Evolutionary conservation across 1,140 invertebrate species (phyloP), one percentile per base, ranked within the genome.

Genomic region (Eulimnadia texana): DNA sequence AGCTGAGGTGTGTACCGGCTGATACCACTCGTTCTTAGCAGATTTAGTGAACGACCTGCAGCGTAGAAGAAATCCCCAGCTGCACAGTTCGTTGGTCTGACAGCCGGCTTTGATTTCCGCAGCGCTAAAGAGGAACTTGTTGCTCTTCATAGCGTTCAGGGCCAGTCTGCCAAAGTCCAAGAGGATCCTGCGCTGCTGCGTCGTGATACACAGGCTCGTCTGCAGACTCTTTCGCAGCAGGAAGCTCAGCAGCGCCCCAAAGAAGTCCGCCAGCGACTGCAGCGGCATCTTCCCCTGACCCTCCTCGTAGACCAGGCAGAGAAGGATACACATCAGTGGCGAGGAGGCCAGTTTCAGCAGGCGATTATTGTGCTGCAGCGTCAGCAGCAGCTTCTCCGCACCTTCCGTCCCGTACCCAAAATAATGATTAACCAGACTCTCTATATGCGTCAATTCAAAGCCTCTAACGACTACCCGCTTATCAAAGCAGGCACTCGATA

Each of bases 251-350:
- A 68, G 62, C 19, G 51, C 58, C 11, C 60, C 53, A 49, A 64
- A 67, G 20, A 68, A 63, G n/a, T 67, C 66, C 9, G 66, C 64
- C 50, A 64, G 62, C 10, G 66, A 65, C 23, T 54, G 50, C 22
- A 64, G 66, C 53, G 65, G 29, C 51, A 52, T 28, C 50, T 55
- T 64, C 24, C 69, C 71, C 19, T 66, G 68, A 3, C 66, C 70
- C 28, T 71, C 73, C 65, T 77, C 75, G 59, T 76, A 78, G 0
- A 78, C 69, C 29, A 72, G 71, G 62, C 77, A 79, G 9, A 79
- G 70, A 66, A 77, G 70, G 20, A 79, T 70, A 70, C 78, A 80
- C 53, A 79, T 77, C 0, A 78, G 71, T 2, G 78, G 78, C 64
- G 77, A 75, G 62, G 76, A 72, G 1, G 75, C 75, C 19, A 79